Conservation (phyloP, 2,113 vertebrate genomes). For the Serinus canaria region DNA sequence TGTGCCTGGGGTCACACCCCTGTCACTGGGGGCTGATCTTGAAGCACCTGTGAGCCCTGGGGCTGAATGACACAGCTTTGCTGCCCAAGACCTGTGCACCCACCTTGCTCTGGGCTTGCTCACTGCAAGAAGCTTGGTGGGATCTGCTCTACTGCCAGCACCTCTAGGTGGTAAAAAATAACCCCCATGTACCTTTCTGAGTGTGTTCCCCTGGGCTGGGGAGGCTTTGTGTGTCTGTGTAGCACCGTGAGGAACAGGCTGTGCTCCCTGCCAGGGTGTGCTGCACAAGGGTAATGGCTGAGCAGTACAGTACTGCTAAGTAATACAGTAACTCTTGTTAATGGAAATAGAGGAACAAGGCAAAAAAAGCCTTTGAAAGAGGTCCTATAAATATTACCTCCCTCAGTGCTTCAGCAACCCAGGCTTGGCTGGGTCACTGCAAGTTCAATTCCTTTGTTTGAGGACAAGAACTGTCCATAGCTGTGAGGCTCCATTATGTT, state of each 20-base stretch:
- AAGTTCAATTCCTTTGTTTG: neutral
- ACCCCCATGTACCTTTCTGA: neutral
- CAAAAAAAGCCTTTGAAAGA: neutral
- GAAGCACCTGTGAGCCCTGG: neutral
- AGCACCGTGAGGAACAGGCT: neutral
- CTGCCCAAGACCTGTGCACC: neutral
- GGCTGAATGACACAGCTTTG: rapidly evolving
- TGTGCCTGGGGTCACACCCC: neutral
- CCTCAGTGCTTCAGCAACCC: neutral
- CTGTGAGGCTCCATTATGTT: neutral
- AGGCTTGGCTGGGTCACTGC: neutral
- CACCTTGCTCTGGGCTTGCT: neutral
- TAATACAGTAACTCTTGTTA: neutral
- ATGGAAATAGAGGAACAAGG: neutral
- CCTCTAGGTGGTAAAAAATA: neutral
- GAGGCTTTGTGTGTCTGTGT: neutral
- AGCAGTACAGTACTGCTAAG: neutral
- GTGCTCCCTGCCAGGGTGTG: neutral
- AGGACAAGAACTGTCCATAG: neutral
- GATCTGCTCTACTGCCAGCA: neutral
- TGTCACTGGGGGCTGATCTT: no score
- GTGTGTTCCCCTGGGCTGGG: neutral
- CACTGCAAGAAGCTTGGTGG: neutral
- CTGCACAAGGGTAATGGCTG: neutral
- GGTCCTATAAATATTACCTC: neutral